Conservation (phyloP, 2,113 vertebrate genomes). For the Colinus virginianus region DNA sequence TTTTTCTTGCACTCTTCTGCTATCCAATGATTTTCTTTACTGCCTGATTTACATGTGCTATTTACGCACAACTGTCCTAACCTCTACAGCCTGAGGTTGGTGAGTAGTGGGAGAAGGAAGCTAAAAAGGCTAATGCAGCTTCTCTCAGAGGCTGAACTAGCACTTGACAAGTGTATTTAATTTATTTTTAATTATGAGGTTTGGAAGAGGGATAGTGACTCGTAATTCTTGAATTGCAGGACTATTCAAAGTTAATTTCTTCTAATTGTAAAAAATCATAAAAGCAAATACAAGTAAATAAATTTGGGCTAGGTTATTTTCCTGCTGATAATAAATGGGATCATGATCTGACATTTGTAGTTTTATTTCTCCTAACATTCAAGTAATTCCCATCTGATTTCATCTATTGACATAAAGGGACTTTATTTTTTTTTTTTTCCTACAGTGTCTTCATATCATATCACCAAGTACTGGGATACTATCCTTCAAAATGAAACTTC, state of each 20-base stretch:
- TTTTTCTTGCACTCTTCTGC: background rate
- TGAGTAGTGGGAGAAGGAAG: background rate
- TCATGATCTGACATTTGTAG: background rate
- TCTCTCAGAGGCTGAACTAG: background rate
- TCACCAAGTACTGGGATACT: background rate
- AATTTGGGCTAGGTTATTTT: background rate
- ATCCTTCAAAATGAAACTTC: background rate
- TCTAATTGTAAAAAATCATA: background rate
- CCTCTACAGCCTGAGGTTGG: background rate
- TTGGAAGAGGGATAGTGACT: background rate
- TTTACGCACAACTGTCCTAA: background rate
- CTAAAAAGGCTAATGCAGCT: background rate
- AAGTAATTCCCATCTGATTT: background rate
- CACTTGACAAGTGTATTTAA: background rate
- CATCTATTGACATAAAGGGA: background rate
- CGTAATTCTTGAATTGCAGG: background rate
- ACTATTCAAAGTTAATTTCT: background rate
- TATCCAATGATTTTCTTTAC: background rate
- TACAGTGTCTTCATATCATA: background rate
- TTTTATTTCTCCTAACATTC: background rate
- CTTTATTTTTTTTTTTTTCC: background rate
- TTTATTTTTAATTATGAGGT: background rate
- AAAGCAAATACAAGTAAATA: background rate
- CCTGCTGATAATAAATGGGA: background rate
- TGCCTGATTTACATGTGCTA: background rate